Evolutionary conservation across 1,140 invertebrate species (phyloP), one percentile per base, ranked within the genome.

Genomic region (Oryctes rhinoceros): DNA sequence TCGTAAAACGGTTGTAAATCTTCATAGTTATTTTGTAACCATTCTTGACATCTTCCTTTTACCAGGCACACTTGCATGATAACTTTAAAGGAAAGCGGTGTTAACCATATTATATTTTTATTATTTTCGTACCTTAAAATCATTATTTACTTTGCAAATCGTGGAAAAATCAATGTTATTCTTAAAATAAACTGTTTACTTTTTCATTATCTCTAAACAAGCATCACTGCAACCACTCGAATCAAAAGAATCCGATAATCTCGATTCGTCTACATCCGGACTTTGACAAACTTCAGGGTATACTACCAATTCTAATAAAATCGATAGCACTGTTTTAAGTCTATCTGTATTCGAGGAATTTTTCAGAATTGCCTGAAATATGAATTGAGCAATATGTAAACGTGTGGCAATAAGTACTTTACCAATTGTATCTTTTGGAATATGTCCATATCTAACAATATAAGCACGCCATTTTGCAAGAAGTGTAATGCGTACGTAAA

Each of bases 381-480:
- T 15, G 5, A 1, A 30, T 35, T 30, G 7, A 49, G 11, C 4
- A 53, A 20, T 78, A 18, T 49, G n/a, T 9, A 39, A 37, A 76
- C 10, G 9, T 39, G 18, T 7, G n/a, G 18, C 20, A 0, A 1
- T 35, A 62, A 49, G 3, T 0, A 20, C 4, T 24, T 77, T 65
- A 81, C 81, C 37, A 76, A 53, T 80, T 71, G 74, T 9, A 81
- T 49, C 74, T 81, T 79, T 74, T 75, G 15, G 53, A 81, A 79
- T 39, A 80, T 47, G 13, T 80, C 75, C 20, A 79, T 71, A 59
- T 83, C 80, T 18, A 84, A 67, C 71, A 84, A 79, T 13, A 82
- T 80, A 62, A 79, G 80, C 44, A 83, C 62, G 11, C 83, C 83
- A 71, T 84, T 80, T 80, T 82, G 49, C 6, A 81, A 80, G 53